Percentiles rank a stretch among this genome's conserved stretches.
Conservation (phyloP, 2,113 vertebrate species). For the Trematocara variabile region DNA sequence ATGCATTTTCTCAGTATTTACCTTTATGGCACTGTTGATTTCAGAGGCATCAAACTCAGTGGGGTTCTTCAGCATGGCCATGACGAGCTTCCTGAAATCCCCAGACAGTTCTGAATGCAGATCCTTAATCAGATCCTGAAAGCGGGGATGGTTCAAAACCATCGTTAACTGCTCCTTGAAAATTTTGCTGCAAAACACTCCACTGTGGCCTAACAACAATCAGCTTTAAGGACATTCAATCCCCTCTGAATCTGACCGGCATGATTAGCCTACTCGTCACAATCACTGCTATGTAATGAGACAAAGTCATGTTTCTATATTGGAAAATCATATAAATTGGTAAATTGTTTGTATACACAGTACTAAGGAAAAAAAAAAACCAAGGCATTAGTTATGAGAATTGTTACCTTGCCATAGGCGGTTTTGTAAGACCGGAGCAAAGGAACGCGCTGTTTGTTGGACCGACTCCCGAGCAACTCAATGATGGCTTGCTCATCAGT, state of each 20-base stretch:
- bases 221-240: conserved; percentile 13
- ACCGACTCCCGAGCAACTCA: conserved; percentile 88
- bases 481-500: conserved; percentile 96
- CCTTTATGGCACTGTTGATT: conserved; percentile 91
- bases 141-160: conserved; percentile 18
- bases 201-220: not conserved
- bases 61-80: conserved; percentile 88
- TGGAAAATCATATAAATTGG: not conserved
- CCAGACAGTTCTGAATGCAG: conserved; percentile 95
- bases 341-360: not conserved
- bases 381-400: not conserved
- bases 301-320: not conserved
- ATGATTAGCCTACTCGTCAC: not conserved
- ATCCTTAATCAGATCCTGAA: conserved; percentile 94
- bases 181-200: not conserved
- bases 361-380: not conserved
- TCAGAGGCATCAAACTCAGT: conserved; percentile 82
- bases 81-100: conserved; percentile 90
- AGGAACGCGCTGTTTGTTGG: conserved; percentile 87
- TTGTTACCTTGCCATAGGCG: conserved; percentile 89
- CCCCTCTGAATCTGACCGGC: conserved; percentile 6
- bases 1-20: conserved; percentile 31
- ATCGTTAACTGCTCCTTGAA: not conserved
- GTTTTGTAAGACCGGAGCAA: conserved; percentile 89
- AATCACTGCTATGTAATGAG: not conserved